A percentile compares a stretch with the other conserved stretches of the same genome.
Evolutionary conservation across 2,797 vertebrate genomes (phyloP).

Genomic region (Balearica regulorum): DNA sequence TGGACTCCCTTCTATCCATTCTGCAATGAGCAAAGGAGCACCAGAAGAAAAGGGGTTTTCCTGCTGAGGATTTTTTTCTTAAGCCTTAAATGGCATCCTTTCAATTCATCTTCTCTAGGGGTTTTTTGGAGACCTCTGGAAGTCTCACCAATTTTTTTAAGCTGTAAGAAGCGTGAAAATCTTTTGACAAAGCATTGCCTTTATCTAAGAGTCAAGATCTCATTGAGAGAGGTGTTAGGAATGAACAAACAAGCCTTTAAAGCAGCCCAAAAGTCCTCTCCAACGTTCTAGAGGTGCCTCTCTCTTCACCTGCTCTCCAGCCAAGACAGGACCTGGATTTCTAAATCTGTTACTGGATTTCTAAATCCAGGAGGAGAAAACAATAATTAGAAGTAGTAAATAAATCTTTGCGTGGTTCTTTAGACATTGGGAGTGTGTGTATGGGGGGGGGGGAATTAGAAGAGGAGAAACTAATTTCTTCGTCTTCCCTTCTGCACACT

Average conservation of each 20-base stretch:
- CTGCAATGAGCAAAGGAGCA: neutral
- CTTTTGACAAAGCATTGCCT: neutral
- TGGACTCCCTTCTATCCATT: neutral
- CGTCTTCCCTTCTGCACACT: neutral
- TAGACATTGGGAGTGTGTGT: neutral
- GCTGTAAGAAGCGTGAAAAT: neutral
- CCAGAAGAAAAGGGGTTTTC: neutral
- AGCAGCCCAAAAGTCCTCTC: neutral
- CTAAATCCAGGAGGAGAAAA: neutral
- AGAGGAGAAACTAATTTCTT: neutral
- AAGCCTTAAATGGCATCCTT: neutral
- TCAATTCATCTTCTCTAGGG: neutral
- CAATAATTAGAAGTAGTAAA: neutral
- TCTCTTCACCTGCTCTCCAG: neutral
- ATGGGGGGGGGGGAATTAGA: neutral
- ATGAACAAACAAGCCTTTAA: neutral
- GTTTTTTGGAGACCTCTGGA: neutral
- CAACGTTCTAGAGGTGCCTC: neutral
- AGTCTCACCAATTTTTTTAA: neutral
- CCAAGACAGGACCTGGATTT: neutral
- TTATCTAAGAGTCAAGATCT: neutral
- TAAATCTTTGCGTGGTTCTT: neutral
- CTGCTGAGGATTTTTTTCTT: neutral
- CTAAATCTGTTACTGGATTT: neutral
- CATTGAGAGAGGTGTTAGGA: neutral